Conservation (phyloP, 1,140 invertebrate genomes). For the Sarcophaga bullata region DNA sequence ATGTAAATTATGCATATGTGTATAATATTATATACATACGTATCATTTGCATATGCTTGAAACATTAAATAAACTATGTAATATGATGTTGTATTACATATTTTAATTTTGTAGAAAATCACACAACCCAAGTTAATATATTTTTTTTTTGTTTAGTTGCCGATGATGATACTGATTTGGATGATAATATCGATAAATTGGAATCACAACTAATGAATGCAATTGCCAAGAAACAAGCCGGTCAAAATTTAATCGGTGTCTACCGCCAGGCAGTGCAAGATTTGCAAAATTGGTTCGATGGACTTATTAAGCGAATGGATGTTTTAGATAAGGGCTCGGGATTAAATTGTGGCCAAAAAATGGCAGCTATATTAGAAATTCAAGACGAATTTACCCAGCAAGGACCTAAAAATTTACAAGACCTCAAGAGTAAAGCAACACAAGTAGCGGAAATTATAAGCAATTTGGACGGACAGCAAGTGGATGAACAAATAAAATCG, state of each 20-base stretch:
- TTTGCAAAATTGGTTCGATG: constrained; percentile 83
- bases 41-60: no score
- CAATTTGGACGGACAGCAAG: constrained; percentile 88
- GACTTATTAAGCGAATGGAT: constrained; percentile 80
- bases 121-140: neutral
- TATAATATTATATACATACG: no score
- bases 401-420: constrained; percentile 74
- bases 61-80: neutral
- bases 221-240: constrained; percentile 78
- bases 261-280: constrained; percentile 80
- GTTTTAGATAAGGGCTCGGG: constrained; percentile 83
- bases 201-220: constrained; percentile 76
- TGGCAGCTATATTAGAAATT: constrained; percentile 76
- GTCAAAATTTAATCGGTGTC: constrained; percentile 81
- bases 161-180: constrained; percentile 76
- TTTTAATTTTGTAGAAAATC: neutral
- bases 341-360: constrained; percentile 83
- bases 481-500: constrained; percentile 88
- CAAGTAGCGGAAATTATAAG: constrained; percentile 83
- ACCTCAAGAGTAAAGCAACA: constrained; percentile 74
- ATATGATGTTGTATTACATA: neutral
- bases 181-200: constrained; percentile 77
- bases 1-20: no score
- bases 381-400: constrained; percentile 76
- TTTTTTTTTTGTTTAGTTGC: constrained; percentile 52